Evolutionary conservation across 2,888 invertebrate genomes (phyloP), one percentile per base, ranked within the genome.

Genomic region (Tanytarsus gracilentus): DNA sequence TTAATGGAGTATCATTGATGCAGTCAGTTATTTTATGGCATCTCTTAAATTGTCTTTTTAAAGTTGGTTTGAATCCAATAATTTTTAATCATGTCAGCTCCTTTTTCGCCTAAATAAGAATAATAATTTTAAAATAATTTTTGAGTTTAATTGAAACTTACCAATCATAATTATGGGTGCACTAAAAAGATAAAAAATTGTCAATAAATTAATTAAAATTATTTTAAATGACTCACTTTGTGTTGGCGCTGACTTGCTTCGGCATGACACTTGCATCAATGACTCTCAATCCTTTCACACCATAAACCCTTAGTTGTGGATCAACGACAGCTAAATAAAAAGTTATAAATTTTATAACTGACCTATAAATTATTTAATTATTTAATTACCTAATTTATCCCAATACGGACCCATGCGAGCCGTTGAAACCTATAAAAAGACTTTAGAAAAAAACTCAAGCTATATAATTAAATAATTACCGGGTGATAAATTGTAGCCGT

Each of bases 261-360:
- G 91, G 91, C 88, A 91, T 90, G 21, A 90, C 86, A 61, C 88
- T 88, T 0, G 88, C 90, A 67, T 91, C 90, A 62, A 88, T 84
- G 0, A 91, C 90, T 11, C 91, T 75, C 4, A 91, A 71, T 0
- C 88, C 87, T 64, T 83, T 81, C 0, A 90, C 76, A 0, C 90
- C 91, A 66, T 90, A 88, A 0, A 91, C 89, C 60, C 83, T 75
- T 6, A 90, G 71, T 67, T 88, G 82, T 2, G 85, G 82, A 70
- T 91, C 89, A 0, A 91, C 90, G 0, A 91, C 91, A 0, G 90
- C 90, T 5, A n/a, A n/a, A n/a, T n/a, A n/a, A n/a, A n/a, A n/a
- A n/a, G n/a, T n/a, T n/a, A n/a, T n/a, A n/a, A n/a, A n/a, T n/a
- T n/a, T n/a, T n/a, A n/a, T n/a, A n/a, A n/a, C n/a, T n/a, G n/a